Evolutionary conservation across 2,113 vertebrate species (phyloP).

Genomic region (Rhinolophus sinicus): DNA sequence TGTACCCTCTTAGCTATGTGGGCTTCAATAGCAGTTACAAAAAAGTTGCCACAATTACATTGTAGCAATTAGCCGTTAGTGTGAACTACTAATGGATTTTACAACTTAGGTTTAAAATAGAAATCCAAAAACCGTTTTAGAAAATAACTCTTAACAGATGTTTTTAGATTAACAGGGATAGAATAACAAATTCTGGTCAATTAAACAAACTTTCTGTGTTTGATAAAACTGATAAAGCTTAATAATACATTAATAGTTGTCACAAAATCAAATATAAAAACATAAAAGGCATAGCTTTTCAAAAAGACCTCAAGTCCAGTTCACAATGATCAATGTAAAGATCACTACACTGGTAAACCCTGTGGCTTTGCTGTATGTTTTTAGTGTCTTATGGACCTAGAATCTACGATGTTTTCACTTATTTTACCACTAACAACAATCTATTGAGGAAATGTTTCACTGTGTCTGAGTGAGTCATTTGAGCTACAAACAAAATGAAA

Average conservation of each 20-base stretch:
- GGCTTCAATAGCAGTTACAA: slow-evolving; percentile 32
- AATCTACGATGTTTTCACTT: neutral
- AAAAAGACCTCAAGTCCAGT: neutral
- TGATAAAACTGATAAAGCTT: slow-evolving; percentile 27
- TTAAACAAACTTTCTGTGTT: neutral
- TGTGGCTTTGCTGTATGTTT: neutral
- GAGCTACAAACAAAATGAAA: slow-evolving; percentile 46
- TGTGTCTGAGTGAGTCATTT: neutral
- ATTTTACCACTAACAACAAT: slow-evolving; percentile 19
- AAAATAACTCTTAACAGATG: slow-evolving; percentile 29
- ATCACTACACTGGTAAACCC: neutral
- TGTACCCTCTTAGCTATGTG: neutral
- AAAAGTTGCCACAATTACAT: slow-evolving; percentile 53
- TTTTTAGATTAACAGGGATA: slow-evolving; percentile 36
- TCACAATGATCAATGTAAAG: neutral
- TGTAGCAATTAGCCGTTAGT: slow-evolving; percentile 52
- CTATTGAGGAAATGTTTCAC: neutral
- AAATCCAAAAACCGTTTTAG: neutral
- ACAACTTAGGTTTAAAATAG: neutral
- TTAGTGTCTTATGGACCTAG: neutral
- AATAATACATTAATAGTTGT: neutral
- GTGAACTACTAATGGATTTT: slow-evolving; percentile 50
- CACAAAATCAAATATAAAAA: neutral
- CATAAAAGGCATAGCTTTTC: neutral
- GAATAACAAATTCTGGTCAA: slow-evolving; percentile 10